Base-by-base conservation (phyloP, 2,888 invertebrate genomes). In the Charanyca ferruginea region DNA sequence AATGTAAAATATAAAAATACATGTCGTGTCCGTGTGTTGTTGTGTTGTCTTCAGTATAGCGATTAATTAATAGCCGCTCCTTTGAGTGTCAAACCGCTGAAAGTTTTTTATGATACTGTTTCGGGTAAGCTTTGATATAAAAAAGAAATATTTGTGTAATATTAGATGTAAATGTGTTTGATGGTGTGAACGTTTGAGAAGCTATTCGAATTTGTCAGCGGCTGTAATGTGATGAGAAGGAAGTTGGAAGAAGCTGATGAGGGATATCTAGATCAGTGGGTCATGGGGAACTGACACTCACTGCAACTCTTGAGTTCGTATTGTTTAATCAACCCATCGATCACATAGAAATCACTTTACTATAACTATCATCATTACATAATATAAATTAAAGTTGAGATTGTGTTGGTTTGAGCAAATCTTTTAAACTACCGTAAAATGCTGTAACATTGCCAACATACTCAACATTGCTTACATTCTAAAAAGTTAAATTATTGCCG, bases 21-120 rank as follows among this genome's bases (percentile, higher is more conserved):
- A 84, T 79, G 85, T 78, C 83, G 84, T 85, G n/a, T 87, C 85
- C 83, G 81, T 79, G n/a, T n/a, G n/a, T n/a, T n/a, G n/a, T n/a
- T n/a, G n/a, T n/a, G 79, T 83, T 83, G 83, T 86, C 80, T 86
- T 85, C 42, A 51, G 75, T 81, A 79, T 81, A 75, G 79, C 87
- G 68, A 88, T 86, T 86, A 85, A 89, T 90, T 85, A 87, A 85
- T 86, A 83, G 83, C 49, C 44, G 55, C 52, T 64, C 78, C 73
- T 81, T 82, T 84, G 76, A 75, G 61, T 58, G 79, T 64, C 78
- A 77, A 77, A 68, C 57, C 77, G 81, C 76, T 73, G 78, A 76
- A 69, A 52, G 73, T 70, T 72, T 77, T 77, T 83, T 78, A 77
- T 79, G 76, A 59, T 28, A 67, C 68, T 78, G 69, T 70, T 82